These are phyloP conservation scores for Psylliodes chrysocephalus DNA, from an alignment of 2,888 invertebrate genomes.

Conservation along the genomic window DNA sequence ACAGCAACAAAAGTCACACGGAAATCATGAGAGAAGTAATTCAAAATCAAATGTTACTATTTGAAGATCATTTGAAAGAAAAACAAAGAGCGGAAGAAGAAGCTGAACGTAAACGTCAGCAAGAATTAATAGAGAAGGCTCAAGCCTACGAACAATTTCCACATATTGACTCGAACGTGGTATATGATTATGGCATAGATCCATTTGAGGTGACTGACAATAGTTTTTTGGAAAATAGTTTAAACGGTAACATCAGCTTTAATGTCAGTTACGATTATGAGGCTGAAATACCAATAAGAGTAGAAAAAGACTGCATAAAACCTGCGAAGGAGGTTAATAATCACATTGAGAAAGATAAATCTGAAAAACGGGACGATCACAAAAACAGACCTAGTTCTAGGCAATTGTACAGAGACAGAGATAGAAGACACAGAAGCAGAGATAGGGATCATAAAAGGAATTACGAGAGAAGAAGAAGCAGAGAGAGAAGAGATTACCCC, in stretches of 20 bases:
- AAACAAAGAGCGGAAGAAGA: conserved; percentile 25
- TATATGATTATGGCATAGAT: conserved; percentile 26
- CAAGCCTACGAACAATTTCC: conserved; percentile 31
- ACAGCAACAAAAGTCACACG: conserved; percentile 67
- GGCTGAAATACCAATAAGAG: conserved; percentile 3
- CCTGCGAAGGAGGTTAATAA: conserved; percentile 1
- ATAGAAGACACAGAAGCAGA: conserved; percentile 13
- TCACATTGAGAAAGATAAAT: background rate
- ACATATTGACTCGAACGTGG: conserved; percentile 14
- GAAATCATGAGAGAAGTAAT: conserved; percentile 71
- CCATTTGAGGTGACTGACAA: conserved; percentile 14
- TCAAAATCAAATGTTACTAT: conserved; percentile 66
- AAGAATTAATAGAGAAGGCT: conserved; percentile 25
- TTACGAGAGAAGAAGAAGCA: conserved; percentile 5
- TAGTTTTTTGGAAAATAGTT: conserved; percentile 8
- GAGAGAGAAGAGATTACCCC: conserved; percentile 9
- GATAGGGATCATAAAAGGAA: conserved; percentile 24
- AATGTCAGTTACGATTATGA: conserved; percentile 33
- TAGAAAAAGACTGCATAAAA: conserved; percentile 18
- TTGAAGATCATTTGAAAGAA: conserved; percentile 50
- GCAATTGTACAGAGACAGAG: conserved; percentile 13
- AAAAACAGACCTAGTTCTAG: conserved; percentile 5
- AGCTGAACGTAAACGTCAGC: conserved; percentile 12
- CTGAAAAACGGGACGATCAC: conserved; percentile 16
- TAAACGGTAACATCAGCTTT: conserved; percentile 16